These are phyloP conservation scores for Hyperoplus immaculatus DNA, from an alignment of 2,797 vertebrate species.

Conservation along the genomic window DNA sequence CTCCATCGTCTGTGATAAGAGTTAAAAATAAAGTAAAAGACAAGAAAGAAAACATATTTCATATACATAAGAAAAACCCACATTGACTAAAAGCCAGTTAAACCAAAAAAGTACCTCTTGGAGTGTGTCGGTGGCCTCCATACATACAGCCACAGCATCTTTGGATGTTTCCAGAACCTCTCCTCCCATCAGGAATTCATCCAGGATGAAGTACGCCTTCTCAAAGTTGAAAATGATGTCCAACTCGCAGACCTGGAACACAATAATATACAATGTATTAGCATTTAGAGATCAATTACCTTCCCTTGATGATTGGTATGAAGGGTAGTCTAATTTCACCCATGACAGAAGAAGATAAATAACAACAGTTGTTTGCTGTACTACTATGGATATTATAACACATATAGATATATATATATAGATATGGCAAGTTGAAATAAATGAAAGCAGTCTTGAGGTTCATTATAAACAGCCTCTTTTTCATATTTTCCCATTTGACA, in stretches of 20 bases:
- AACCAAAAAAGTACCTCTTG: slow-evolving; percentile 88
- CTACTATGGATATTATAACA: too few species aligned
- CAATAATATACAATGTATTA: neutral
- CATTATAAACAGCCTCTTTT: neutral
- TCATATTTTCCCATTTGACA: neutral
- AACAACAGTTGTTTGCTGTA: neutral
- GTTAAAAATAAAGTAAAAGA: neutral
- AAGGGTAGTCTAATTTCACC: neutral
- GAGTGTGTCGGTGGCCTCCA: slow-evolving; percentile 92
- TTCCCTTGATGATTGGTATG: neutral
- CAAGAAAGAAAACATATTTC: neutral
- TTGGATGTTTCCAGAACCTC: slow-evolving; percentile 96
- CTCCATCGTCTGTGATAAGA: slow-evolving; percentile 89
- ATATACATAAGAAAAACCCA: neutral
- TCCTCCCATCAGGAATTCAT: slow-evolving; percentile 94
- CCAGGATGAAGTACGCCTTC: slow-evolving; percentile 96
- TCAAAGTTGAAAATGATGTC: slow-evolving; percentile 98
- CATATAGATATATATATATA: too few species aligned
- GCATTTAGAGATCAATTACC: neutral
- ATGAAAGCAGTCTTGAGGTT: too few species aligned
- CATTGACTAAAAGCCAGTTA: neutral
- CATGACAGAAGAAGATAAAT: neutral
- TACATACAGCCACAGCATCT: slow-evolving; percentile 84
- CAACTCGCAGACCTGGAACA: slow-evolving; percentile 92
- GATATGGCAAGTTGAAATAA: too few species aligned